phyloP scores from a whole-genome alignment of 2,888 invertebrate species.

The Malachius bipustulatus region DNA sequence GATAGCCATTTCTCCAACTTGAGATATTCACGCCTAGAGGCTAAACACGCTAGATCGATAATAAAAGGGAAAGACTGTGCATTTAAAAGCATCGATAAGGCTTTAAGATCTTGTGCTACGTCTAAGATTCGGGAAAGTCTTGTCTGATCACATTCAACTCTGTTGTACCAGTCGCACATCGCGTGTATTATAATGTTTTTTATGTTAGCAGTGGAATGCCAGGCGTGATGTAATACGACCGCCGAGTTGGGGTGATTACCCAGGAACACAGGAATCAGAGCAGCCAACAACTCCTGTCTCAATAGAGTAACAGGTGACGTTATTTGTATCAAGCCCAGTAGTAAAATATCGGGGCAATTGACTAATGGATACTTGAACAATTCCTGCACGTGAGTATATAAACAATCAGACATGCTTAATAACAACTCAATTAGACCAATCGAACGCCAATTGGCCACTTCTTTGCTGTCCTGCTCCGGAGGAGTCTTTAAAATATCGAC shows the following conservation, averaged over 20 bases:
- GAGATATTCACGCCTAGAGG: conserved; percentile 90
- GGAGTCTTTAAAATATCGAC: conserved; percentile 85
- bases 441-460: conserved; percentile 87
- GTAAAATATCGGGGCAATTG: conserved; percentile 88
- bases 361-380: conserved; percentile 84
- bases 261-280: conserved; percentile 83
- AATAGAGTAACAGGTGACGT: conserved; percentile 63
- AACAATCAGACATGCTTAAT: conserved; percentile 73
- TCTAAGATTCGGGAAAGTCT: conserved; percentile 89
- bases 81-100: conserved; percentile 81
- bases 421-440: conserved; percentile 82
- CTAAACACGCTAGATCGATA: conserved; percentile 94
- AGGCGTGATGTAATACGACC: conserved; percentile 91
- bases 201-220: conserved; percentile 68
- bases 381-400: conserved; percentile 72
- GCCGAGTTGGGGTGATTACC: conserved; percentile 94
- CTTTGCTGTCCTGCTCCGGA: conserved; percentile 91
- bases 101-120: conserved; percentile 90
- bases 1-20: conserved; percentile 98
- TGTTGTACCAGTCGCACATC: conserved; percentile 95
- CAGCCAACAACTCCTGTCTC: conserved; percentile 77
- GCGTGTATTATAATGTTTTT: conserved; percentile 85
- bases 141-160: conserved; percentile 86
- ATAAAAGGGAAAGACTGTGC: conserved; percentile 84
- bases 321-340: conserved; percentile 80